A percentile compares a stretch with the other conserved stretches of the same genome.
phyloP scores from a whole-genome alignment of 30 jellyfish, hydroid and myxozoan genomes.

The Pseudorhiza aurosa region DNA sequence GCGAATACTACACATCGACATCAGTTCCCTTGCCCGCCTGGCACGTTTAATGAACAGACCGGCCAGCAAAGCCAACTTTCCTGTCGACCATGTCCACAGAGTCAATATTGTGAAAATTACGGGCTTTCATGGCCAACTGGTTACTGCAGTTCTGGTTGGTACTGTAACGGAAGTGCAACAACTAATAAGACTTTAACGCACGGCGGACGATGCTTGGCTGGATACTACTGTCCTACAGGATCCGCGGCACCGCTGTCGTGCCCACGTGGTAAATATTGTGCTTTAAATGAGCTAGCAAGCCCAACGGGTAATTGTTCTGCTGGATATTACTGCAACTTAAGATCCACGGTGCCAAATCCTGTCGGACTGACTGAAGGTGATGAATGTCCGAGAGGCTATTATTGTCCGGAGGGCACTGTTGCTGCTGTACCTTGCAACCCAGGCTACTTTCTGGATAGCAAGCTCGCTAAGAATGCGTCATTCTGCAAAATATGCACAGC shows the following conservation, averaged over 20 bases:
- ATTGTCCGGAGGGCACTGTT: constrained; percentile 85
- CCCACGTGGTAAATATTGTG: constrained; percentile 89
- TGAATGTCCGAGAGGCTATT: constrained; percentile 87
- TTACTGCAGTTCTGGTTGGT: constrained; percentile 95
- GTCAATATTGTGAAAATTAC: constrained; percentile 84
- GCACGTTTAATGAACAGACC: constrained; percentile 82
- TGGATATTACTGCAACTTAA: constrained; percentile 82
- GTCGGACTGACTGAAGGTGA: constrained; percentile 61
- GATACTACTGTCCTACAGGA: constrained; percentile 91
- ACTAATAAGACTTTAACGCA: constrained; percentile 72
- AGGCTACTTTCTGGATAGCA: constrained; percentile 85
- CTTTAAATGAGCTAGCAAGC: constrained; percentile 57
- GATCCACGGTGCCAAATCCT: constrained; percentile 77
- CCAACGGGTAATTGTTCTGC: constrained; percentile 97
- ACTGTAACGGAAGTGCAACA: constrained; percentile 90
- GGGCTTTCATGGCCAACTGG: constrained; percentile 93
- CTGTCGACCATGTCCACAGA: constrained; percentile 86
- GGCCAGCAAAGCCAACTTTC: constrained; percentile 68
- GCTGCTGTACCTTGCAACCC: constrained; percentile 79
- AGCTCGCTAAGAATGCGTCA: constrained; percentile 53
- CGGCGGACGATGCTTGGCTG: constrained; percentile 95
- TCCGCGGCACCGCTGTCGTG: constrained; percentile 82
- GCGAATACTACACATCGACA: constrained; percentile 71
- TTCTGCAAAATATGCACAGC: constrained; percentile 89
- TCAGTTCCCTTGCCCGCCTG: constrained; percentile 94